Evolutionary conservation across 1,140 invertebrate genomes (phyloP).

Genomic region (Asobara japonica): DNA sequence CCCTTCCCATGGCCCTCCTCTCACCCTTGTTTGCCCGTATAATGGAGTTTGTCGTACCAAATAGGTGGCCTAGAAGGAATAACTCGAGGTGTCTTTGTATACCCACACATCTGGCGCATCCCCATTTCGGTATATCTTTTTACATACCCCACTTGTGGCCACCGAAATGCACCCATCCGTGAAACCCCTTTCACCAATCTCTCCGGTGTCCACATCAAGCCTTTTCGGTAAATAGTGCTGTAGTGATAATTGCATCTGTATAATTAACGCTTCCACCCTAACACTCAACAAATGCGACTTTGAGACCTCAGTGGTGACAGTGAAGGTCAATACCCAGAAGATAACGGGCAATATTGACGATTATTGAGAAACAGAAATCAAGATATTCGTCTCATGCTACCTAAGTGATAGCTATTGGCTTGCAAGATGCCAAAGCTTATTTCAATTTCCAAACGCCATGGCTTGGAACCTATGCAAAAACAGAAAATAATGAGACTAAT

Average conservation of each 20-base stretch:
- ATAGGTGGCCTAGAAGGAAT: neutral
- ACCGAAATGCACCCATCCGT: neutral
- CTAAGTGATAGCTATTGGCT: too few species aligned
- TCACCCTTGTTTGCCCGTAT: slow-evolving; percentile 14
- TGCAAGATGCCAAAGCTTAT: too few species aligned
- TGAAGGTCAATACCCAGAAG: too few species aligned
- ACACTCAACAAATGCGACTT: too few species aligned
- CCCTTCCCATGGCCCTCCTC: too few species aligned
- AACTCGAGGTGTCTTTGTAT: slow-evolving; percentile 17
- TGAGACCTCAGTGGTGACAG: too few species aligned
- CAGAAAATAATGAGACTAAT: too few species aligned
- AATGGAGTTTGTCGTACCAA: slow-evolving; percentile 13
- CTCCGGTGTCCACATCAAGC: neutral
- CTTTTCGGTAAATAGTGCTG: slow-evolving; percentile 44
- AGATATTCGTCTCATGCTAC: too few species aligned
- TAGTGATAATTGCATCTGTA: slow-evolving; percentile 46
- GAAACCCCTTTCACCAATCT: neutral
- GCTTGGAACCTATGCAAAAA: too few species aligned
- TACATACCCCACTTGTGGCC: slow-evolving; percentile 24
- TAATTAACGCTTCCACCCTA: slow-evolving; percentile 43
- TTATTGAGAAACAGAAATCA: too few species aligned
- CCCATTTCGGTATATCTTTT: slow-evolving; percentile 23
- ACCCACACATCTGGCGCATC: slow-evolving; percentile 38
- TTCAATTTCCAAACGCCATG: too few species aligned
- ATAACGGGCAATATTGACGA: too few species aligned